Evolutionary conservation across 2,888 invertebrate genomes (phyloP), one percentile per base, ranked within the genome.

Genomic region (Candidula unifasciata): DNA sequence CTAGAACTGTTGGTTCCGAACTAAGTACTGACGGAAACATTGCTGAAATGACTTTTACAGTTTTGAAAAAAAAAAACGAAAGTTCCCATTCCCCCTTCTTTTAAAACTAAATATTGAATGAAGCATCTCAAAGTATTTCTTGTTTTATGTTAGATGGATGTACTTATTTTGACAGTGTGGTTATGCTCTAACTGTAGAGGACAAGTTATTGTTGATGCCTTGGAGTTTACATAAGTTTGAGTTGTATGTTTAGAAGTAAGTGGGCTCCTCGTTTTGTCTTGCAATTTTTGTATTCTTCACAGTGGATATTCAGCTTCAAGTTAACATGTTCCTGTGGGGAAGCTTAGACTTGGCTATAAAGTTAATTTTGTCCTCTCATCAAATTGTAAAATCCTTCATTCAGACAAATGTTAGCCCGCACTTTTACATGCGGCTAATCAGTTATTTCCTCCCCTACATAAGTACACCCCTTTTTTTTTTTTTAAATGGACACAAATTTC

Each of bases 361-460:
- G 64, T 44, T n/a, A 73, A 81, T 73, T 73, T 82, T 73, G 74
- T 74, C 35, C 64, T 74, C 16, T 21, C n/a, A 35, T 60, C 16
- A 82, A 82, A 80, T 69, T 54, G 30, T 66, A 79, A 10, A 79
- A 18, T 44, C 30, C 54, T 54, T 54, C 27, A 54, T 54, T 27
- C 33, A 35, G 33, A 54, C 69, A 44, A 37, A 27, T 73, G n/a
- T 74, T 64, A 64, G 74, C 37, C 82, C 44, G 82, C 82, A 82
- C 82, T 82, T 74, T 82, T 82, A 82, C 82, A 82, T 82, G 82
- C 82, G 33, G 82, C 82, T 60, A 73, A 18, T 35, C 37, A 37
- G 33, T 69, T 73, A 35, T 81, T 57, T 13, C 44, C 27, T 10
- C 13, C 44, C 44, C 44, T 73, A 35, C 71, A 33, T 73, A 71